These are phyloP conservation scores for Clarias macrocephalus DNA, from an alignment of 2,113 vertebrate genomes.

Conservation along the genomic window DNA sequence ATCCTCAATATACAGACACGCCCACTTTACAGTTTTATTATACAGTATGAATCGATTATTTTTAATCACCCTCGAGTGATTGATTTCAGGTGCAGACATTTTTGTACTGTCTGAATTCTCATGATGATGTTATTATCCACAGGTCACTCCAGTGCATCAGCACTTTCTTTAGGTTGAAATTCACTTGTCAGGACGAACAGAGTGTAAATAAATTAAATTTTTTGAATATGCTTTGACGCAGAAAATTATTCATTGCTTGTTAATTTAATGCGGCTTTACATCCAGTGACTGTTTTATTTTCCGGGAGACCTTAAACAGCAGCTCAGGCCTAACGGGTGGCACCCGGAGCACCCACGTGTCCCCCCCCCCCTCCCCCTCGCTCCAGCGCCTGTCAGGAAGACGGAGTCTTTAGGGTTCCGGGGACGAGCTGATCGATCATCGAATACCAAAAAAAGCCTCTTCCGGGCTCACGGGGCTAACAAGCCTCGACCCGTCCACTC, in stretches of 20 bases:
- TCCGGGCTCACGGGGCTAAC: too few species aligned
- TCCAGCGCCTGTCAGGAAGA: too few species aligned
- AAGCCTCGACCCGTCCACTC: too few species aligned
- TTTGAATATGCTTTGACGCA: background rate
- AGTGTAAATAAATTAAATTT: background rate
- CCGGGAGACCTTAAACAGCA: constrained; percentile 11
- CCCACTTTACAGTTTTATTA: too few species aligned
- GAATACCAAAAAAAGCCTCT: too few species aligned
- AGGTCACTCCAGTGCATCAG: background rate
- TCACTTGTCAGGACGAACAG: background rate
- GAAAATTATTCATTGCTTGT: background rate
- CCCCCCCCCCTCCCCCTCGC: too few species aligned
- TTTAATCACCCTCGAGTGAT: background rate
- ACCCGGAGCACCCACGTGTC: background rate
- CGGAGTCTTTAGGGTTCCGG: too few species aligned
- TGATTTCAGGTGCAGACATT: background rate
- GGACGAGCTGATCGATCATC: too few species aligned
- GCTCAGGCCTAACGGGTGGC: constrained; percentile 37
- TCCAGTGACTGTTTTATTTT: background rate
- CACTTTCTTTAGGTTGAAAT: background rate
- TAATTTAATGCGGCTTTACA: background rate
- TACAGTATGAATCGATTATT: too few species aligned
- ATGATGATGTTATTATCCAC: background rate
- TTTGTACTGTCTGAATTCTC: background rate
- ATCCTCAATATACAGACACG: too few species aligned